Percentiles rank a stretch among this genome's conserved stretches.
phyloP scores from a whole-genome alignment of 2,113 vertebrate genomes.

The Circaetus cinerascens region DNA sequence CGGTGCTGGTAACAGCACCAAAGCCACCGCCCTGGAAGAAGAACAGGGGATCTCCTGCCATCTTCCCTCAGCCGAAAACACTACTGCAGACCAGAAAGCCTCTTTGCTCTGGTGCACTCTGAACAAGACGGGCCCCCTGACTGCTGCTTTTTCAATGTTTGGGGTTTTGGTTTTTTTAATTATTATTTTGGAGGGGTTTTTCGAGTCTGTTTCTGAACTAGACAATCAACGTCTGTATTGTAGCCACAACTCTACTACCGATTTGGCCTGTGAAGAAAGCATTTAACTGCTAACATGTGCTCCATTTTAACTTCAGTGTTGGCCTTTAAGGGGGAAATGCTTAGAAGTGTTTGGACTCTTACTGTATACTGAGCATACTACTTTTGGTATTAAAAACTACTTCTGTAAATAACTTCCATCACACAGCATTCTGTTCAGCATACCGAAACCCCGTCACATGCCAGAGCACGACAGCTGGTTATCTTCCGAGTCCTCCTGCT shows the following conservation, averaged over 20 bases:
- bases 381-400: slow-evolving; percentile 52
- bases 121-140: slow-evolving; percentile 59
- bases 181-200: neutral
- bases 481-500: neutral
- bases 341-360: slow-evolving; percentile 44
- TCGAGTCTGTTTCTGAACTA: slow-evolving; percentile 67
- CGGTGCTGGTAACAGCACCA: slow-evolving; percentile 5
- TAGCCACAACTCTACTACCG: slow-evolving; percentile 64
- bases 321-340: slow-evolving; percentile 48
- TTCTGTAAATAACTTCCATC: slow-evolving; percentile 52
- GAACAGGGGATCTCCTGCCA: neutral
- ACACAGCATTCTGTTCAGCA: slow-evolving; percentile 54
- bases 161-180: neutral
- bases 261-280: slow-evolving; percentile 65
- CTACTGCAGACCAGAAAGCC: slow-evolving; percentile 64
- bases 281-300: slow-evolving; percentile 50
- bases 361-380: slow-evolving; percentile 49
- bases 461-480: slow-evolving; percentile 53
- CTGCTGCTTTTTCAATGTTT: slow-evolving; percentile 73
- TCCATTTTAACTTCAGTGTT: slow-evolving; percentile 37
- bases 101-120: slow-evolving; percentile 64
- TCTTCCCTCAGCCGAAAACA: slow-evolving; percentile 39
- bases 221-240: slow-evolving; percentile 68
- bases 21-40: slow-evolving; percentile 32
- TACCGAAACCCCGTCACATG: slow-evolving; percentile 15